Evolutionary conservation across 2,113 vertebrate species (phyloP).

Genomic region (Aramus guarauna): DNA sequence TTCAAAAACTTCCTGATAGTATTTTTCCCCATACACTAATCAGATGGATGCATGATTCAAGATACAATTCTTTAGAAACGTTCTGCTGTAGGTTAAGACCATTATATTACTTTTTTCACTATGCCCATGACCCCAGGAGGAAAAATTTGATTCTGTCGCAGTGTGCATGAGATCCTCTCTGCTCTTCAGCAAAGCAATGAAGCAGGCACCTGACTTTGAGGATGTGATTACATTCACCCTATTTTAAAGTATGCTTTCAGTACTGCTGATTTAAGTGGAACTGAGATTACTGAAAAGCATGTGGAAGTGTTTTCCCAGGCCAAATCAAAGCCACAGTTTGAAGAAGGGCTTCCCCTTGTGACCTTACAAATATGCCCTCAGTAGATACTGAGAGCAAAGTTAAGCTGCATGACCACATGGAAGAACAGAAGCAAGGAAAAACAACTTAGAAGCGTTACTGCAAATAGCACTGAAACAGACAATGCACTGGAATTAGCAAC

Average conservation of each 20-base stretch:
- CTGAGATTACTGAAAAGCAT: neutral
- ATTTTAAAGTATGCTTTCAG: neutral
- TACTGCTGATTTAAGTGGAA: neutral
- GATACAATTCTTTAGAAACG: accelerated
- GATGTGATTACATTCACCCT: neutral
- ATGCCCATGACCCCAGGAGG: neutral
- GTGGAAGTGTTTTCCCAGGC: accelerated
- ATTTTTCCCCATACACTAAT: neutral
- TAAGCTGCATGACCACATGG: accelerated
- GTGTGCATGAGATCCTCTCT: accelerated
- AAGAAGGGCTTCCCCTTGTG: neutral
- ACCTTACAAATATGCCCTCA: neutral
- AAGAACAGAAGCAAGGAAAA: neutral
- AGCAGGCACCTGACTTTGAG: neutral
- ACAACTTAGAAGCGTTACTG: neutral
- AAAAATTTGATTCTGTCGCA: neutral
- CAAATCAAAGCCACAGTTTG: neutral
- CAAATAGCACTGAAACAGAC: neutral
- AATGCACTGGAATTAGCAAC: neutral
- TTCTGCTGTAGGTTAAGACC: neutral
- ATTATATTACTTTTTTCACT: neutral
- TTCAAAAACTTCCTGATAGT: neutral
- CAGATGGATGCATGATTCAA: neutral
- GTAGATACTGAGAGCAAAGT: neutral
- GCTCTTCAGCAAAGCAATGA: neutral